phyloP scores from a whole-genome alignment of 1,140 invertebrate species.

The Pseudomyrmex cubaensis region DNA sequence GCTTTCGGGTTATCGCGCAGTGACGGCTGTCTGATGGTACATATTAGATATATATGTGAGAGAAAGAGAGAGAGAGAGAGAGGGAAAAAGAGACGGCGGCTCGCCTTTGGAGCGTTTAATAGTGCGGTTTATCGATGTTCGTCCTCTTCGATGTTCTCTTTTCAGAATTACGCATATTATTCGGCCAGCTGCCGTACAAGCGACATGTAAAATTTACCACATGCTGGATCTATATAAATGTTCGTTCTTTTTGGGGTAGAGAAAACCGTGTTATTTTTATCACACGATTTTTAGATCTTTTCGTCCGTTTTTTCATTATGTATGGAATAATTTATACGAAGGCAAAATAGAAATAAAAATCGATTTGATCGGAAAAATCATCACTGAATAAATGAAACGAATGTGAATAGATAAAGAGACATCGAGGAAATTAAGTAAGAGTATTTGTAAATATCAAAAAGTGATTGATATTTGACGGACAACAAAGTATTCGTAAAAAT shows the following conservation, averaged over 20 bases:
- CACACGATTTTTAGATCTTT: background rate
- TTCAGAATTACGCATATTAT: slow-evolving; percentile 23
- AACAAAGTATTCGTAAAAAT: too few species aligned
- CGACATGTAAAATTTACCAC: background rate
- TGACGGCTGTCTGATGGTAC: background rate
- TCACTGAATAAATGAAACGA: too few species aligned
- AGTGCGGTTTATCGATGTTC: slow-evolving; percentile 17
- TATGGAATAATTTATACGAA: background rate
- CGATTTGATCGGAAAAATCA: too few species aligned
- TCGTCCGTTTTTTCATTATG: background rate
- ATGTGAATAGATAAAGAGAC: too few species aligned
- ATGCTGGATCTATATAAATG: background rate
- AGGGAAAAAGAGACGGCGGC: background rate
- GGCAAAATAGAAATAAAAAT: too few species aligned
- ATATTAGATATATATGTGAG: too few species aligned
- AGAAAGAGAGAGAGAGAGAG: too few species aligned
- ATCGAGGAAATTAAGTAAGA: too few species aligned
- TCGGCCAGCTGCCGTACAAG: too few species aligned
- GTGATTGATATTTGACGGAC: too few species aligned
- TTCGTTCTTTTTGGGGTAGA: background rate
- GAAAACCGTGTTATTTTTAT: background rate
- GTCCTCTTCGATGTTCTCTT: background rate
- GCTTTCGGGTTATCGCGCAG: slow-evolving; percentile 36
- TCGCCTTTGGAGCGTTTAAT: background rate
- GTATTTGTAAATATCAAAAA: too few species aligned